These are phyloP conservation scores for Saxidomus purpurata DNA, from an alignment of 1,140 invertebrate genomes.

Conservation along the genomic window DNA sequence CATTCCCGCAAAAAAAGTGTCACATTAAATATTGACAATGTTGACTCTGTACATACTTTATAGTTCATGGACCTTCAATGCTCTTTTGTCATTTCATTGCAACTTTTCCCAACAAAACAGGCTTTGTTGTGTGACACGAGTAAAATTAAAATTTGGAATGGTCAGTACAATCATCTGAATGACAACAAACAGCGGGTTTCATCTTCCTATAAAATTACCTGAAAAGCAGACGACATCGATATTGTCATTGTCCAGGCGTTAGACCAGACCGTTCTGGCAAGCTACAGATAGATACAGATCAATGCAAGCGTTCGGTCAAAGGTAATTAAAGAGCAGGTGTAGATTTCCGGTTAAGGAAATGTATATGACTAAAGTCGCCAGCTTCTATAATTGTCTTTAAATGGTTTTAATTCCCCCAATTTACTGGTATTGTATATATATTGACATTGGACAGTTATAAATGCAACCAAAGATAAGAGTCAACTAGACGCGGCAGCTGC, in stretches of 20 bases:
- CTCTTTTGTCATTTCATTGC: neutral
- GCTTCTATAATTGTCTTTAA: neutral
- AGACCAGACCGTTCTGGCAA: constrained; percentile 7
- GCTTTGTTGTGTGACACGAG: constrained; percentile 24
- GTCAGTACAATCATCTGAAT: constrained; percentile 9
- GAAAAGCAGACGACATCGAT: constrained; percentile 24
- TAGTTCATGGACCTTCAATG: neutral
- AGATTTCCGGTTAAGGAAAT: neutral
- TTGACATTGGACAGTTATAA: neutral
- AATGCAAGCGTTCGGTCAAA: constrained; percentile 33
- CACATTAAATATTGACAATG: constrained; percentile 7
- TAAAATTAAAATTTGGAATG: neutral
- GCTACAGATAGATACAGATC: constrained; percentile 16
- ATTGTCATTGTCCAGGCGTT: constrained; percentile 11
- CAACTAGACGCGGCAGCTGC: neutral
- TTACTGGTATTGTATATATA: neutral
- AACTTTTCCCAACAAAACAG: neutral
- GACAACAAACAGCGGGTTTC: constrained; percentile 36
- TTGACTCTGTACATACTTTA: neutral
- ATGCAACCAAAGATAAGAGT: neutral
- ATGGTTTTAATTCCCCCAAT: constrained; percentile 12
- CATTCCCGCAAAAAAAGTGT: neutral
- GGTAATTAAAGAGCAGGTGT: constrained; percentile 42
- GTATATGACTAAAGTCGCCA: neutral
- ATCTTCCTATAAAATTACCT: neutral